Conservation (phyloP, 2,113 vertebrate species). For the Campylorhamphus procurvoides region DNA sequence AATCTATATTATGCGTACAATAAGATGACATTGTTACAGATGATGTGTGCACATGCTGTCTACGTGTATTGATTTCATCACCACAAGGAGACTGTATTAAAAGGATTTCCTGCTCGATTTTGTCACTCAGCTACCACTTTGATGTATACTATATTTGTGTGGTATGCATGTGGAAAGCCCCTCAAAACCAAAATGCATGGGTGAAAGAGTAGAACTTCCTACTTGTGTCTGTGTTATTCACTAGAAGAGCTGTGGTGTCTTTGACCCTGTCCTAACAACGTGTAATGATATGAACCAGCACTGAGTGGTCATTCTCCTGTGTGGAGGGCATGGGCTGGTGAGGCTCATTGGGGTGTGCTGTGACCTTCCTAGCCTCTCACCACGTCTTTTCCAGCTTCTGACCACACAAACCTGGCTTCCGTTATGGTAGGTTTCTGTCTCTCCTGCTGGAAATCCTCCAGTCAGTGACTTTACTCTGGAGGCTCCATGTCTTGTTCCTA, state of each 20-base stretch:
- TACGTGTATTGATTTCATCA: neutral
- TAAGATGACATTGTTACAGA: neutral
- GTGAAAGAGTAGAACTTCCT: neutral
- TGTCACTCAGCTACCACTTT: neutral
- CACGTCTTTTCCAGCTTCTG: neutral
- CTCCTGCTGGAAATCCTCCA: neutral
- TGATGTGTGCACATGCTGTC: neutral
- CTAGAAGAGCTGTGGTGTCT: neutral
- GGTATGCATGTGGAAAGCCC: neutral
- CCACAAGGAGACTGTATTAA: neutral
- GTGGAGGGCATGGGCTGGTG: neutral
- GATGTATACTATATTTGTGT: neutral
- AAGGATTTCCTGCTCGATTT: neutral
- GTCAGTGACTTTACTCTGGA: neutral
- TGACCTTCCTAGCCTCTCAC: neutral
- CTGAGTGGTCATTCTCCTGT: neutral
- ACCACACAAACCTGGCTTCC: neutral
- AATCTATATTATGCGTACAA: neutral
- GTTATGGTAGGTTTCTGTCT: neutral
- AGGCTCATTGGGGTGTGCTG: neutral
- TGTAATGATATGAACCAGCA: rapidly evolving
- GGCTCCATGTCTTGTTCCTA: neutral
- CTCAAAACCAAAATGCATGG: neutral
- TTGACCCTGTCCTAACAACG: neutral
- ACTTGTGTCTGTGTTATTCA: neutral